Evolutionary conservation across 2,888 invertebrate genomes (phyloP).

Genomic region (Pedicia rivosa): DNA sequence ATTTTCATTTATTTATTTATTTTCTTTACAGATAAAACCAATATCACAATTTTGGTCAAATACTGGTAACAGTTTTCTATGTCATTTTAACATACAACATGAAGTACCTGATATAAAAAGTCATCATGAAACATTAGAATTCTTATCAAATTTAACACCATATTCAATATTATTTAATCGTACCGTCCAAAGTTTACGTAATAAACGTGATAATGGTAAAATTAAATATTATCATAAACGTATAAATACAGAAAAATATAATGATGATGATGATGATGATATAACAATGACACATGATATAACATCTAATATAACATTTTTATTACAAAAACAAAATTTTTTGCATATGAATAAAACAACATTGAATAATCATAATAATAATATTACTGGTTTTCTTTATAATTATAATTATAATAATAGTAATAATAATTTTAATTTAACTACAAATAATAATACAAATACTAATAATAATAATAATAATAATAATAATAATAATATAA

Average conservation of each 20-base stretch:
- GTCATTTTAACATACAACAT: conserved; percentile 22
- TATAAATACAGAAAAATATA: conserved; percentile 1
- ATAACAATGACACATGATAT: no score
- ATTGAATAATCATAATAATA: neutral
- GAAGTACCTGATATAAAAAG: conserved; percentile 9
- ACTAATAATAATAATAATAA: neutral
- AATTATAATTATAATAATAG: conserved; percentile 1
- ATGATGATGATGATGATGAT: neutral
- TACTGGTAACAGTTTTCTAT: conserved; percentile 24
- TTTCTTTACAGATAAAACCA: conserved; percentile 17
- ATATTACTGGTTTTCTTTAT: neutral
- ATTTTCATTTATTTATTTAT: conserved; percentile 4
- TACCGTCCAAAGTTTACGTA: conserved; percentile 14
- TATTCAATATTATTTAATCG: conserved; percentile 14
- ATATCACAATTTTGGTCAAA: conserved; percentile 23
- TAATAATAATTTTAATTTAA: conserved; percentile 11
- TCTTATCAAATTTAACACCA: conserved; percentile 16
- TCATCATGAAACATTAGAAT: conserved; percentile 13
- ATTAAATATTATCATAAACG: conserved; percentile 11
- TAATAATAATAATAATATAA: conserved; percentile 1
- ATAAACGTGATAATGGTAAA: conserved; percentile 9
- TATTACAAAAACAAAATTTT: neutral
- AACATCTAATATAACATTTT: no score
- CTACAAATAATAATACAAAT: conserved; percentile 1
- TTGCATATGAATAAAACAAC: conserved; percentile 1